Base-by-base conservation (phyloP, 2,888 invertebrate genomes). In the Nomada lathburiana region DNA sequence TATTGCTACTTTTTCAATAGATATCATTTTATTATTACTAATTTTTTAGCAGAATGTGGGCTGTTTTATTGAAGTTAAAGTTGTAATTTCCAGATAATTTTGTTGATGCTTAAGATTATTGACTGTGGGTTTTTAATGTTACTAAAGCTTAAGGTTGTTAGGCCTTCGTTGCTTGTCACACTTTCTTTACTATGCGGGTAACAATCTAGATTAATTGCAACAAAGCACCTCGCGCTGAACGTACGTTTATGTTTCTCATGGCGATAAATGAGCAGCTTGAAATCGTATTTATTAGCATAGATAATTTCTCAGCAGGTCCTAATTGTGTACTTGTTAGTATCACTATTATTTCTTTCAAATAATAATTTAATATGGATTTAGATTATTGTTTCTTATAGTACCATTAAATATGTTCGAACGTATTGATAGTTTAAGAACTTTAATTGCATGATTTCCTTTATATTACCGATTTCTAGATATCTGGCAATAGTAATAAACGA, bases 171-270 rank as follows among this genome's bases (percentile, higher is more conserved):
- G 26, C n/a, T 47, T 57, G 69, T 69, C 59, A 60, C 70, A 60
- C 70, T 70, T 70, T 70, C 70, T 70, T 60, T 70, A 59, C 50
- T 70, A 13, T 16, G 29, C 29, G 29, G 18, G 10, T 20, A 60
- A 9, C 9, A 50, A 47, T 50, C 20, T 20, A n/a, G 47, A 29
- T 47, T 60, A 60, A 70, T 60, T 70, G 20, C n/a, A 47, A 69
- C 57, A 57, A 57, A 47, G 26, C 20, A 16, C 10, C 10, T 23
- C 23, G 23, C 9, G 18, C 18, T 68, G 36, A 55, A 42, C 20
- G 47, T 29, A 36, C 26, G 16, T 36, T 70, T 29, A 50, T 29
- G 20, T 29, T 11, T 26, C 26, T 26, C 69, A 16, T 47, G 13
- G 4, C 7, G 57, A 69, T 23, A 55, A 26, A 68, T 13, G 59